Conservation (phyloP, 1,140 invertebrate genomes). For the Leptinotarsa lineolata region DNA sequence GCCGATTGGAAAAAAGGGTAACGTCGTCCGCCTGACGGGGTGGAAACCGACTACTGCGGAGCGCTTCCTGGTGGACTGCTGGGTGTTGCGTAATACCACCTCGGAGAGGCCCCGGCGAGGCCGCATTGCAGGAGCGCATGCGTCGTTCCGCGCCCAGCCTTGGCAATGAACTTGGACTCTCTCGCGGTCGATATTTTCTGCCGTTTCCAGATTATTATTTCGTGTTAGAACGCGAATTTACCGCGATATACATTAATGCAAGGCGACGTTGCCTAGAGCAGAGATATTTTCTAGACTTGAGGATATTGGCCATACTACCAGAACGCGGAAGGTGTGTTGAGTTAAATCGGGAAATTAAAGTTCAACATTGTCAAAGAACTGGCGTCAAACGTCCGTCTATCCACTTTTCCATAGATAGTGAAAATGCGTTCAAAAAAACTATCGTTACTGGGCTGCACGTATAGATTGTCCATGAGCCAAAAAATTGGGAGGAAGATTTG, state of each 20-base stretch:
- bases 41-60: not conserved
- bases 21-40: not conserved
- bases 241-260: not conserved
- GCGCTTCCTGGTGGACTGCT: not conserved
- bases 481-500: too few species aligned
- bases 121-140: conserved; percentile 62
- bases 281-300: too few species aligned
- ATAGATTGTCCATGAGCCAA: too few species aligned
- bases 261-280: not conserved
- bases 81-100: not conserved
- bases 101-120: conserved; percentile 41
- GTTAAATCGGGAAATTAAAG: too few species aligned
- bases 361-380: too few species aligned
- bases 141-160: conserved; percentile 61
- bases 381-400: too few species aligned
- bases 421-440: too few species aligned
- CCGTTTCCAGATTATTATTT: conserved; percentile 2
- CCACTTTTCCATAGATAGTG: too few species aligned
- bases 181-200: conserved; percentile 33
- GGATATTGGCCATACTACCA: too few species aligned
- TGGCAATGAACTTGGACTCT: conserved; percentile 62
- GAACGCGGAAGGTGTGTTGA: too few species aligned
- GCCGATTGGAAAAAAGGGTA: not conserved
- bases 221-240: not conserved
- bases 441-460: too few species aligned